A percentile compares a stretch with the other conserved stretches of the same genome.
Conservation (phyloP, 2,797 vertebrate genomes). For the Lutjanus campechanus region DNA sequence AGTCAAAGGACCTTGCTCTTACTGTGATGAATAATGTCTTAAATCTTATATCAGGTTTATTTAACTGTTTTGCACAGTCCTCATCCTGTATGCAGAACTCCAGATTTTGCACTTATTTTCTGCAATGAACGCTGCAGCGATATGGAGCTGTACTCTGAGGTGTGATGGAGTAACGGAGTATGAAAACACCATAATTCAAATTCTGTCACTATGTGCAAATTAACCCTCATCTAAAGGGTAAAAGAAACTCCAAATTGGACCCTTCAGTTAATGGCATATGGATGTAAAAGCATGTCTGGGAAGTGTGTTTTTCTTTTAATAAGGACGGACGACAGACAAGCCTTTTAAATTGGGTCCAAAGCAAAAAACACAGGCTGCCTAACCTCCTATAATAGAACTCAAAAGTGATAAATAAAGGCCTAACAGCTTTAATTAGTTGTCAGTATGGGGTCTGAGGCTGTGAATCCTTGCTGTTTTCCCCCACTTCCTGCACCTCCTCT, state of each 20-base stretch:
- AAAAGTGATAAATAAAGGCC: constrained; percentile 59
- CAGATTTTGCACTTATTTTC: constrained; percentile 6
- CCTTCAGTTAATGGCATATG: constrained; percentile 13
- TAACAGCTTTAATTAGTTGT: constrained; percentile 66
- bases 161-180: neutral
- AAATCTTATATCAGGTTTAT: neutral
- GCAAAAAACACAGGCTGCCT: constrained; percentile 17
- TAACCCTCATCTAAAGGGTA: constrained; percentile 15
- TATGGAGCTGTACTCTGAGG: neutral
- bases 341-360: constrained; percentile 39
- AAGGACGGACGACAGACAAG: constrained; percentile 22
- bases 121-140: neutral
- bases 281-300: constrained; percentile 1
- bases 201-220: constrained; percentile 19
- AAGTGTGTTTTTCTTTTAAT: constrained; percentile 40
- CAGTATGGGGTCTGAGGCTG: constrained; percentile 53
- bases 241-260: constrained; percentile 29
- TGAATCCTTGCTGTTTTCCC: constrained; percentile 35
- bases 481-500: constrained; percentile 26
- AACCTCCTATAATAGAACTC: constrained; percentile 23
- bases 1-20: neutral
- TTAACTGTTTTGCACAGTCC: neutral
- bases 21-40: neutral
- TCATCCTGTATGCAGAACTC: neutral
- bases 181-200: constrained; percentile 17